Evolutionary conservation across 2,888 invertebrate species (phyloP).

Genomic region (Cheilosia soror): DNA sequence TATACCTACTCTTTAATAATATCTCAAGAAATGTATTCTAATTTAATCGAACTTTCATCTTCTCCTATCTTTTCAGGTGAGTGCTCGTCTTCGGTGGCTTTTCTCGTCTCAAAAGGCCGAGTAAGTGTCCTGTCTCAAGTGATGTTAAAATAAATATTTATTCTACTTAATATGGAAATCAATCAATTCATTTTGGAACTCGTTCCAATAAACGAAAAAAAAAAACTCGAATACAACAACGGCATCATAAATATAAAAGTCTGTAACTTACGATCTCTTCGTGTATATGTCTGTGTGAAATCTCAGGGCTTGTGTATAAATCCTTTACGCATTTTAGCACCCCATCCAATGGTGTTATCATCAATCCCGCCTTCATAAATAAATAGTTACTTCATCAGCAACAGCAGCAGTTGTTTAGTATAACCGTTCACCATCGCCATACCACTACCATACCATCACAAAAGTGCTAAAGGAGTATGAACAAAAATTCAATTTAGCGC

Average conservation of each 20-base stretch:
- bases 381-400: constrained; percentile 65
- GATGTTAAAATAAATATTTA: constrained; percentile 21
- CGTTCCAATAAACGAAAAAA: neutral
- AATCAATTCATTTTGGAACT: constrained; percentile 12
- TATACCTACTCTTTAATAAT: too few relatives aligned
- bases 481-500: constrained; percentile 64
- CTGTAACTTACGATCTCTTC: neutral
- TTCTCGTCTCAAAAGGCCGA: neutral
- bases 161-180: constrained; percentile 12
- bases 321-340: constrained; percentile 30
- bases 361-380: constrained; percentile 61
- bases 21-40: neutral
- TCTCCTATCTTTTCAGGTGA: constrained; percentile 28
- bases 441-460: neutral
- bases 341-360: constrained; percentile 48
- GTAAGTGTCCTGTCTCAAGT: constrained; percentile 6
- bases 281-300: neutral
- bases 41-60: neutral
- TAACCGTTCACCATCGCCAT: neutral
- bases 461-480: neutral
- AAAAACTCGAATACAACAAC: neutral
- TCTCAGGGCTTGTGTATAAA: constrained; percentile 20
- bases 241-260: neutral
- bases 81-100: neutral
- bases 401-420: constrained; percentile 11